These are phyloP conservation scores for Lycia hirtaria DNA, from an alignment of 2,888 invertebrate species.

Conservation along the genomic window DNA sequence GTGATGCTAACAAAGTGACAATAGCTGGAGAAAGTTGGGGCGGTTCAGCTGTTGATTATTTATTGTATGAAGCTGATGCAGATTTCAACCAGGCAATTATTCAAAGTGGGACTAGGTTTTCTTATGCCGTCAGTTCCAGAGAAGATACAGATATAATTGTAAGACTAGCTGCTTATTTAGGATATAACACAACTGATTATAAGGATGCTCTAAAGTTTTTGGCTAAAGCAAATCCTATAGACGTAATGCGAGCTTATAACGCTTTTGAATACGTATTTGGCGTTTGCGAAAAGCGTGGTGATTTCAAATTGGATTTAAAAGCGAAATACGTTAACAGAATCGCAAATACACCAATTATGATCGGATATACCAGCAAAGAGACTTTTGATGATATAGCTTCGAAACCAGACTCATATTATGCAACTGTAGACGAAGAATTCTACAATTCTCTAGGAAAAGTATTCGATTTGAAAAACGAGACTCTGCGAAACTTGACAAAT, in stretches of 20 bases:
- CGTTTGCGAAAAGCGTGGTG: slow-evolving; percentile 44
- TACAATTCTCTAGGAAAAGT: slow-evolving; percentile 38
- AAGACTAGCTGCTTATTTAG: slow-evolving; percentile 55
- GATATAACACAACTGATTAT: slow-evolving; percentile 43
- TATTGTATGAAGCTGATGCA: slow-evolving; percentile 58
- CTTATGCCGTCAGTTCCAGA: slow-evolving; percentile 49
- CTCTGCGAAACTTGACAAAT: slow-evolving; percentile 41
- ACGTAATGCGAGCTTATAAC: slow-evolving; percentile 50
- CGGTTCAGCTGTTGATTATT: slow-evolving; percentile 60
- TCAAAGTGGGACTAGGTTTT: slow-evolving; percentile 59
- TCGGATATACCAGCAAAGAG: slow-evolving; percentile 61
- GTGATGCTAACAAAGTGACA: slow-evolving; percentile 59
- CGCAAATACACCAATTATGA: slow-evolving; percentile 48
- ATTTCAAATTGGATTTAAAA: slow-evolving; percentile 44
- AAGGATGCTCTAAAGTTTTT: slow-evolving; percentile 53
- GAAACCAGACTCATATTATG: slow-evolving; percentile 43
- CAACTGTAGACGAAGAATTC: slow-evolving; percentile 33
- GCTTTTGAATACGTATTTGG: slow-evolving; percentile 44
- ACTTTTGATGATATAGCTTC: slow-evolving; percentile 46
- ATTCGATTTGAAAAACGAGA: slow-evolving; percentile 37
- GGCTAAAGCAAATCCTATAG: slow-evolving; percentile 47
- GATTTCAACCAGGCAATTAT: slow-evolving; percentile 61
- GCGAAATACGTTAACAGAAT: slow-evolving; percentile 44
- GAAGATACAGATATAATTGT: slow-evolving; percentile 51
- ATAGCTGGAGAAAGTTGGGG: slow-evolving; percentile 71